These are phyloP conservation scores for Ceratoteleas bidentatus DNA, from an alignment of 1,140 invertebrate genomes.

Conservation along the genomic window DNA sequence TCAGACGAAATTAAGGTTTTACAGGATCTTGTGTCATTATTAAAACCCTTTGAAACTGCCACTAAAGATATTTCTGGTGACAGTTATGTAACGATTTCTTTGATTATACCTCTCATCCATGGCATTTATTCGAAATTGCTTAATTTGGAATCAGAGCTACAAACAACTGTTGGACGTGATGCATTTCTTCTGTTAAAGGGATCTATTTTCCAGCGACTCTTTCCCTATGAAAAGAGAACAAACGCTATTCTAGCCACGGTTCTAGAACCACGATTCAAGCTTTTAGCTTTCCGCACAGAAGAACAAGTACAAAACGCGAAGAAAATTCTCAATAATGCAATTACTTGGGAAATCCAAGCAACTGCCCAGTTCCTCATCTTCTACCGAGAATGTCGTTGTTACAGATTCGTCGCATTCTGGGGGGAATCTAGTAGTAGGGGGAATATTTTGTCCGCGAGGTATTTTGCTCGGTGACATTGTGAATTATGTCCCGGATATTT, in stretches of 20 bases:
- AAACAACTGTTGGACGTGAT: background rate
- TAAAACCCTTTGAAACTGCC: conserved; percentile 25
- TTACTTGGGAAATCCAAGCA: too few relatives aligned
- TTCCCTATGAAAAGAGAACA: conserved; percentile 18
- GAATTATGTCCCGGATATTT: too few relatives aligned
- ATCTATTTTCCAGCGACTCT: background rate
- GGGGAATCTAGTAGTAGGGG: too few relatives aligned
- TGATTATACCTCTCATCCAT: conserved; percentile 18
- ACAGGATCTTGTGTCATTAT: conserved; percentile 7
- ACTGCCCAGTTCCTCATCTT: too few relatives aligned
- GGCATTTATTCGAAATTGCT: conserved; percentile 1
- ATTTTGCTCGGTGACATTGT: too few relatives aligned
- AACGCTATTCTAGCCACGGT: conserved; percentile 4
- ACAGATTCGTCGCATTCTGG: too few relatives aligned
- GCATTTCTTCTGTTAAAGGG: background rate
- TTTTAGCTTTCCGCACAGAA: conserved; percentile 14
- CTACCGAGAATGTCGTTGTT: too few relatives aligned
- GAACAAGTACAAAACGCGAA: conserved; percentile 14
- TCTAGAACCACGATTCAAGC: conserved; percentile 19
- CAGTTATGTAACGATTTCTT: conserved; percentile 19
- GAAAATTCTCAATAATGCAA: background rate
- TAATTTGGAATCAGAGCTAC: background rate
- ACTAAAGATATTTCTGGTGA: conserved; percentile 16
- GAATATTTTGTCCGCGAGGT: too few relatives aligned
- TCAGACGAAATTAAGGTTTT: conserved; percentile 6